Evolutionary conservation across 2,113 vertebrate genomes (phyloP).

Genomic region (Myrmecobius fasciatus): DNA sequence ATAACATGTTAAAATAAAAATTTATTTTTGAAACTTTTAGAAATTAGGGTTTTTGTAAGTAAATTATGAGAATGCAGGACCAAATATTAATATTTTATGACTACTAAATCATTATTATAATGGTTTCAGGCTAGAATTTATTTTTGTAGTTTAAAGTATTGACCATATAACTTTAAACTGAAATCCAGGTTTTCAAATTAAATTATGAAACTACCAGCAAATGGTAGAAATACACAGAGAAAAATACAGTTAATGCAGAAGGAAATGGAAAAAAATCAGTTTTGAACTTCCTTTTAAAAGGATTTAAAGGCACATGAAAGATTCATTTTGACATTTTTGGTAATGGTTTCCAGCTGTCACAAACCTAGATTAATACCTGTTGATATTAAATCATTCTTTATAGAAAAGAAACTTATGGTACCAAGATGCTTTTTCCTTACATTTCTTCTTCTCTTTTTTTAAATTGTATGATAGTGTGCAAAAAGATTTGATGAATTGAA

Average conservation of each 20-base stretch:
- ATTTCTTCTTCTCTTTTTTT: conserved; percentile 61
- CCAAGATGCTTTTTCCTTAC: neutral
- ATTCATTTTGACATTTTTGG: conserved; percentile 12
- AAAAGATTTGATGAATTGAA: conserved; percentile 96
- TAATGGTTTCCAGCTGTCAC: conserved; percentile 8
- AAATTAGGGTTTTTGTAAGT: neutral
- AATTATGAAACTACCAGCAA: conserved; percentile 19
- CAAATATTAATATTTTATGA: neutral
- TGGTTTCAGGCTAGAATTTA: conserved; percentile 13
- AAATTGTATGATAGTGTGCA: conserved; percentile 89
- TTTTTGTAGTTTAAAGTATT: neutral
- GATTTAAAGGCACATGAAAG: conserved; percentile 8
- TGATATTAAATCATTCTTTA: conserved; percentile 15
- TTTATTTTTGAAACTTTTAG: neutral
- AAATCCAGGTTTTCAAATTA: conserved; percentile 18
- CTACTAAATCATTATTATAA: neutral
- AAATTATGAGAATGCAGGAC: neutral
- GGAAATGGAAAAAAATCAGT: neutral
- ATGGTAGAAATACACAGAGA: neutral
- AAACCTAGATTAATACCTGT: conserved; percentile 17
- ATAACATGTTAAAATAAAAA: too few species aligned
- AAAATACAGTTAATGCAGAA: conserved; percentile 35
- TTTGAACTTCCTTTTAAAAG: conserved; percentile 25
- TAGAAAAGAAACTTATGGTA: conserved; percentile 23
- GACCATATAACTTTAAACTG: conserved; percentile 5